Evolutionary conservation across 2,113 vertebrate species (phyloP).

Genomic region (Myiozetetes cayanensis): DNA sequence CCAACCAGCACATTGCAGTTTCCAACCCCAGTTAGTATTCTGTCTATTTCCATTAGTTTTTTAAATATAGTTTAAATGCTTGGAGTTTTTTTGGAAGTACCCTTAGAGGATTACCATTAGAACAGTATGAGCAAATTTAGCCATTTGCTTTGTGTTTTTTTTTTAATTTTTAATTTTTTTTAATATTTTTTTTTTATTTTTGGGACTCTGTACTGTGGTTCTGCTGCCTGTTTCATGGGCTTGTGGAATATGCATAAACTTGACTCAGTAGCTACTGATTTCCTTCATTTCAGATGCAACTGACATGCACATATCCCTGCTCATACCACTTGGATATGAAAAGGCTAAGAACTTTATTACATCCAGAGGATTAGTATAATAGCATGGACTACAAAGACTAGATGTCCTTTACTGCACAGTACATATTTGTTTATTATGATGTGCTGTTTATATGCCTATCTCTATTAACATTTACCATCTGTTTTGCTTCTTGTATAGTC

Average conservation of each 20-base stretch:
- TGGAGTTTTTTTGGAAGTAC: neutral
- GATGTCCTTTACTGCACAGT: neutral
- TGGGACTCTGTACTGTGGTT: neutral
- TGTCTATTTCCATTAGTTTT: neutral
- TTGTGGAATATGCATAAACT: neutral
- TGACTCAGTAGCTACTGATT: neutral
- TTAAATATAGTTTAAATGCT: neutral
- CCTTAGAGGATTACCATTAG: neutral
- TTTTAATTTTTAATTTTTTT: neutral
- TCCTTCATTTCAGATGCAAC: neutral
- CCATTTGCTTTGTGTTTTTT: too few species aligned
- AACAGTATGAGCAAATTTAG: neutral
- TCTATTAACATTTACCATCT: neutral
- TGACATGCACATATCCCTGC: neutral
- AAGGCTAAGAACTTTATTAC: neutral
- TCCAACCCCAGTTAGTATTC: neutral
- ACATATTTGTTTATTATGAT: neutral
- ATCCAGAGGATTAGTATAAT: neutral
- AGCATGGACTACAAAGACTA: neutral
- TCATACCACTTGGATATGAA: neutral
- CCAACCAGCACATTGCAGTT: accelerated
- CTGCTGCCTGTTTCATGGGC: neutral
- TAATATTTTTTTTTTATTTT: neutral
- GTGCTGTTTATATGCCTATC: neutral
- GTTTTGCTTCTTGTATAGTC: neutral